phyloP scores from a whole-genome alignment of 2,888 invertebrate species.

The Caenorhabditis sulstoni region DNA sequence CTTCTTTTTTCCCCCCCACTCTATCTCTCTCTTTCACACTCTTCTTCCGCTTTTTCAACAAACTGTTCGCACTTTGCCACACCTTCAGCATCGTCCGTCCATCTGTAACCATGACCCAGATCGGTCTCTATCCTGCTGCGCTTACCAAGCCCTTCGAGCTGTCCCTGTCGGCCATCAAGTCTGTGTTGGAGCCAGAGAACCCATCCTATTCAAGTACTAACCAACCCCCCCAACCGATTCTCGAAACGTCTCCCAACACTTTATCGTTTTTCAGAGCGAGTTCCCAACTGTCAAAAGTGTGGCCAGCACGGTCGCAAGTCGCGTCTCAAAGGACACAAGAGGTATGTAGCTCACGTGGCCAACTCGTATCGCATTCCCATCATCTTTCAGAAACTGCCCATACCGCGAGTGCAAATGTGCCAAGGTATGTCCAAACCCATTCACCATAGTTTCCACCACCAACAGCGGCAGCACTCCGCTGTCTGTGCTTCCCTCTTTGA shows the following conservation, averaged over 20 bases:
- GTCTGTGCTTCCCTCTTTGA: constrained; percentile 10
- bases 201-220: constrained; percentile 69
- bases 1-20: too few relatives aligned
- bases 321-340: constrained; percentile 79
- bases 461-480: constrained; percentile 3
- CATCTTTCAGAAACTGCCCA: constrained; percentile 71
- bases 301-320: constrained; percentile 77
- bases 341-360: constrained; percentile 17
- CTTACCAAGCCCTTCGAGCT: constrained; percentile 64
- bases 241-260: background rate
- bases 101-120: constrained; percentile 56
- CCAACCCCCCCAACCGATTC: background rate
- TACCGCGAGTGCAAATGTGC: constrained; percentile 76
- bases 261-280: constrained; percentile 71
- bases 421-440: constrained; percentile 63
- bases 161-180: constrained; percentile 66
- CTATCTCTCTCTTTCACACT: background rate
- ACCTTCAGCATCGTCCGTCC: constrained; percentile 23
- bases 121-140: constrained; percentile 61
- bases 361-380: constrained; percentile 10
- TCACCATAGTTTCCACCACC: constrained; percentile 19
- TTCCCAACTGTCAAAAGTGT: constrained; percentile 79
- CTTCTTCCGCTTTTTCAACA: constrained; percentile 14
- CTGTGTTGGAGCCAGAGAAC: constrained; percentile 69
- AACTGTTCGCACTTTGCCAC: constrained; percentile 28